Evolutionary conservation across 2,113 vertebrate genomes (phyloP).

Genomic region (Callospermophilus lateralis): DNA sequence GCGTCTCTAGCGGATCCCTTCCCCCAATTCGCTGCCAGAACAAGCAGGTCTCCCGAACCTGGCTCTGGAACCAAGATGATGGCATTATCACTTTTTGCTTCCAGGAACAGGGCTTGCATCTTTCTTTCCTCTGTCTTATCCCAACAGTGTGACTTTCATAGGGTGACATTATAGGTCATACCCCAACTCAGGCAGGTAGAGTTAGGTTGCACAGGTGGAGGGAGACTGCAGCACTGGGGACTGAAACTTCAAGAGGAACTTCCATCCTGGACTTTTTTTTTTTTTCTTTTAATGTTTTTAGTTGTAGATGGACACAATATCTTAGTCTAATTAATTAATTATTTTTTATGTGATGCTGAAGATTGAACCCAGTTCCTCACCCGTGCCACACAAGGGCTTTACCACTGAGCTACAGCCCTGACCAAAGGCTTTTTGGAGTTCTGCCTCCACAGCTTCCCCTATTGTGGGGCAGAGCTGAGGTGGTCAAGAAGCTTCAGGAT

Average conservation of each 20-base stretch:
- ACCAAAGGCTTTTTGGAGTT: neutral
- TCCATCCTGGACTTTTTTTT: neutral
- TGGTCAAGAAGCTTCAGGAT: neutral
- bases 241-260: conserved; percentile 35
- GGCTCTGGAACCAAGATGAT: rapidly evolving
- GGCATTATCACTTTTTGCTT: neutral
- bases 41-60: neutral
- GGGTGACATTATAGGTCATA: neutral
- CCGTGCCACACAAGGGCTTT: no score
- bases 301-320: no score
- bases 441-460: neutral
- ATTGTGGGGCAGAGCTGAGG: neutral
- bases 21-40: neutral
- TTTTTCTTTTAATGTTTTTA: no score
- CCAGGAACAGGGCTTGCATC: neutral
- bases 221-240: neutral
- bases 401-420: no score
- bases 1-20: rapidly evolving
- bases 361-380: no score
- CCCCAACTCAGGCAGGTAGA: neutral
- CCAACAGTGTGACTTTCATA: neutral
- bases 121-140: neutral
- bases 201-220: neutral
- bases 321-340: no score
- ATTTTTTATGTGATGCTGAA: no score